These are phyloP conservation scores for Lasioglossum oenotherae DNA, from an alignment of 2,888 invertebrate species.

Conservation along the genomic window DNA sequence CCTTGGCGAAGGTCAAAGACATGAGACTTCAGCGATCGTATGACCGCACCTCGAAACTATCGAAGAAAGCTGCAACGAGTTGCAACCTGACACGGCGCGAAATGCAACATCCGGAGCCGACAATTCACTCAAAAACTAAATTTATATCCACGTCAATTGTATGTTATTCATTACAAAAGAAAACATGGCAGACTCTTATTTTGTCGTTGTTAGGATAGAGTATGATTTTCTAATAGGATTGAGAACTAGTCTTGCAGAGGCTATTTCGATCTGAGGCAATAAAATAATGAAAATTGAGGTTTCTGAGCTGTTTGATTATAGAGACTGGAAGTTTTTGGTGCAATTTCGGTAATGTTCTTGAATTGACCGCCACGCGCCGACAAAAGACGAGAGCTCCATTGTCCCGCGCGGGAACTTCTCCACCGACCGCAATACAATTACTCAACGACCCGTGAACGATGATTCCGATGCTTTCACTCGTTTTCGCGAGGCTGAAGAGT, in stretches of 20 bases:
- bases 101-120: neutral
- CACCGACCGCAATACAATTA: conserved; percentile 46
- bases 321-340: neutral
- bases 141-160: no score
- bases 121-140: neutral
- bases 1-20: conserved; percentile 67
- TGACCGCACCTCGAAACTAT: conserved; percentile 34
- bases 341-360: neutral
- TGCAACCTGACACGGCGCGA: conserved; percentile 70
- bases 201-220: neutral
- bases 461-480: conserved; percentile 38
- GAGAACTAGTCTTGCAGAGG: no score
- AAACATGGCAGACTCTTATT: no score
- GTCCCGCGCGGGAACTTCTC: conserved; percentile 13
- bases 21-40: conserved; percentile 62
- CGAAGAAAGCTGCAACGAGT: conserved; percentile 46
- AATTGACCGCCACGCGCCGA: conserved; percentile 14
- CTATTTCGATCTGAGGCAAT: no score
- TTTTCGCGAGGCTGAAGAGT: conserved; percentile 36
- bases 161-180: no score
- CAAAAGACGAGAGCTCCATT: conserved; percentile 12
- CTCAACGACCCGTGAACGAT: conserved; percentile 31
- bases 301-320: neutral
- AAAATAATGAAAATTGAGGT: no score
- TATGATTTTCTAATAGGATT: neutral